phyloP scores from a whole-genome alignment of 2,888 invertebrate species.

The Encarsia formosa region DNA sequence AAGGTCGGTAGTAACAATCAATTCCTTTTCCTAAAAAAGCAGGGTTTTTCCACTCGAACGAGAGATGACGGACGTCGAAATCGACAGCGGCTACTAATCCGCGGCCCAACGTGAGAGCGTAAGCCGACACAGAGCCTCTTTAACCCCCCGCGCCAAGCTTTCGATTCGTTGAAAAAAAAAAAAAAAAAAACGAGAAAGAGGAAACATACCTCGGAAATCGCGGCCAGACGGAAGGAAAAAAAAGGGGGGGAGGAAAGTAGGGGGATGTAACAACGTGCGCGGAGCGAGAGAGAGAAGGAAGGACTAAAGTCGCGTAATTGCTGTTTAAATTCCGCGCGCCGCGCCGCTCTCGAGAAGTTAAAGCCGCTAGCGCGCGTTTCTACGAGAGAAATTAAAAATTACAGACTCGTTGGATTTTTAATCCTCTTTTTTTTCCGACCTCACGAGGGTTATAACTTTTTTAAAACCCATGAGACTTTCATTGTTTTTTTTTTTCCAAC shows the following conservation, averaged over 20 bases:
- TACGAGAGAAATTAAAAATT: constrained; percentile 2
- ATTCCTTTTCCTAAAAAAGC: too few species aligned
- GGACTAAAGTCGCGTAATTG: constrained; percentile 21
- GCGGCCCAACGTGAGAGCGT: too few species aligned
- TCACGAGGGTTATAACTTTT: constrained; percentile 1
- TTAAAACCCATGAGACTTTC: background rate
- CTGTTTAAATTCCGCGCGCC: constrained; percentile 20
- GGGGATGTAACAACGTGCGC: background rate
- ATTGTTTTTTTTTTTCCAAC: background rate
- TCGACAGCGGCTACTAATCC: too few species aligned
- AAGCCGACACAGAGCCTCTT: background rate
- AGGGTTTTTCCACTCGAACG: too few species aligned
- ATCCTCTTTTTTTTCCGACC: background rate
- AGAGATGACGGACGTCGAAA: too few species aligned
- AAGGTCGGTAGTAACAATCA: too few species aligned
- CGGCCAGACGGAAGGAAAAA: background rate
- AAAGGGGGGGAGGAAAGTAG: background rate
- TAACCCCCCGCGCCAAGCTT: too few species aligned
- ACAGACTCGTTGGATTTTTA: background rate
- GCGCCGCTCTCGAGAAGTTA: constrained; percentile 9
- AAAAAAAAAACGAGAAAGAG: too few species aligned
- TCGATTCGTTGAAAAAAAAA: too few species aligned
- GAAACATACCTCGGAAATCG: too few species aligned
- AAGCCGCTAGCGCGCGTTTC: background rate
- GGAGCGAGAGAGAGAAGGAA: background rate